Evolutionary conservation across 2,888 invertebrate species (phyloP).

Genomic region (Acleris laterana): DNA sequence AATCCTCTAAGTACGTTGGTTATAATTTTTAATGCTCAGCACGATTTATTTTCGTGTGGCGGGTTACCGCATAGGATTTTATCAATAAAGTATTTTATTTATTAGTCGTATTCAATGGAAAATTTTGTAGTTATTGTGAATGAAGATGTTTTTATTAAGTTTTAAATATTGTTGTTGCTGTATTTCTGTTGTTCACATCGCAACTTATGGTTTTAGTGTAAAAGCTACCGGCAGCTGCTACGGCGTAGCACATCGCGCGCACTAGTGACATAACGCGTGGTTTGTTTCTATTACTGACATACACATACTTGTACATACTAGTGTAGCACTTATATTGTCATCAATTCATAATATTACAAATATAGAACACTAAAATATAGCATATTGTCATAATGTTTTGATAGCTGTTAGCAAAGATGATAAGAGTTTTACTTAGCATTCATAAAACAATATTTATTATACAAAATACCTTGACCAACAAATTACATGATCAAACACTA

Average conservation of each 20-base stretch:
- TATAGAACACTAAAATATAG: too few species aligned
- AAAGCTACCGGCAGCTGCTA: constrained; percentile 2
- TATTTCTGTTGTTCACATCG: neutral
- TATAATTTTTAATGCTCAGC: constrained; percentile 42
- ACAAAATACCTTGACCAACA: too few species aligned
- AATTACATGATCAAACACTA: too few species aligned
- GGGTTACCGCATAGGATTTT: constrained; percentile 20
- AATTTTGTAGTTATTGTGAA: constrained; percentile 15
- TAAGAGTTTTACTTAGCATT: too few species aligned
- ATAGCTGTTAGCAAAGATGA: too few species aligned
- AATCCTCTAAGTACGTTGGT: constrained; percentile 60
- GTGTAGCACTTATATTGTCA: too few species aligned
- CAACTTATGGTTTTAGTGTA: neutral
- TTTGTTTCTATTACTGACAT: too few species aligned
- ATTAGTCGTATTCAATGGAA: constrained; percentile 8
- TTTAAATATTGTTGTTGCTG: neutral
- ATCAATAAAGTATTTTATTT: constrained; percentile 27
- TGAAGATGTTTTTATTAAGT: constrained; percentile 4
- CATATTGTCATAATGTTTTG: too few species aligned
- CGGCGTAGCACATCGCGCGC: neutral
- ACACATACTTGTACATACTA: too few species aligned
- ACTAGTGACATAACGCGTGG: neutral
- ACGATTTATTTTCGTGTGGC: constrained; percentile 24
- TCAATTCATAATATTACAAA: too few species aligned
- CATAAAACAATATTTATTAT: too few species aligned